Conservation (phyloP, 2,888 invertebrate species). For the Brenthis ino region DNA sequence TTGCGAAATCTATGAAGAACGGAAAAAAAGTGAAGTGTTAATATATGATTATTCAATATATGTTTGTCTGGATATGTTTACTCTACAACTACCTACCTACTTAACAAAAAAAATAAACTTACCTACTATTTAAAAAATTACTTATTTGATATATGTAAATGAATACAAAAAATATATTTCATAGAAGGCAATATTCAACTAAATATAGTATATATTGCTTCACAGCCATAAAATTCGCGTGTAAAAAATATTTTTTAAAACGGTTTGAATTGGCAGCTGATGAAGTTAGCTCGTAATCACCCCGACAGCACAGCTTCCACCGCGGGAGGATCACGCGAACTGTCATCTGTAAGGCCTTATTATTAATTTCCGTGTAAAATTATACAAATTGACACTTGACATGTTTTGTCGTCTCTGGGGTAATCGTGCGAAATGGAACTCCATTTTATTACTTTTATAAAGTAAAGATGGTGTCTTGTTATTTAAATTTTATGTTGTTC, state of each 20-base stretch:
- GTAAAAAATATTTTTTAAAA: constrained; percentile 20
- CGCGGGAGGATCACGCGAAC: constrained; percentile 50
- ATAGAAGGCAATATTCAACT: too few relatives aligned
- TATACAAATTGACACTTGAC: constrained; percentile 78
- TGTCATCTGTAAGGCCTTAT: constrained; percentile 73
- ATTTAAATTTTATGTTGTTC: constrained; percentile 33
- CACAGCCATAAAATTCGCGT: constrained; percentile 13
- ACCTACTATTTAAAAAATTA: too few relatives aligned
- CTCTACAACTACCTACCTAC: too few relatives aligned
- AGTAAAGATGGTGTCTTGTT: constrained; percentile 12
- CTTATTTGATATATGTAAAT: too few relatives aligned
- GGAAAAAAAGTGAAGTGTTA: too few relatives aligned
- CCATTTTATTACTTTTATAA: constrained; percentile 64
- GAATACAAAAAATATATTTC: too few relatives aligned
- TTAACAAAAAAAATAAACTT: too few relatives aligned
- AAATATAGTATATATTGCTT: constrained; percentile 12
- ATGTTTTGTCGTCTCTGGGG: constrained; percentile 77
- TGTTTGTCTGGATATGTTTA: too few relatives aligned
- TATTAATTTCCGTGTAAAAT: constrained; percentile 75
- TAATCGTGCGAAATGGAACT: constrained; percentile 70
- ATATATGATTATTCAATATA: too few relatives aligned
- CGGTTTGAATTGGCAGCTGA: constrained; percentile 28
- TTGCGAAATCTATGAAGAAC: too few relatives aligned
- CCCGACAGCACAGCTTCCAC: constrained; percentile 27
- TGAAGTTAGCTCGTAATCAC: constrained; percentile 28